Evolutionary conservation across 1,140 invertebrate genomes (phyloP).

Genomic region (Colletes latitarsis): DNA sequence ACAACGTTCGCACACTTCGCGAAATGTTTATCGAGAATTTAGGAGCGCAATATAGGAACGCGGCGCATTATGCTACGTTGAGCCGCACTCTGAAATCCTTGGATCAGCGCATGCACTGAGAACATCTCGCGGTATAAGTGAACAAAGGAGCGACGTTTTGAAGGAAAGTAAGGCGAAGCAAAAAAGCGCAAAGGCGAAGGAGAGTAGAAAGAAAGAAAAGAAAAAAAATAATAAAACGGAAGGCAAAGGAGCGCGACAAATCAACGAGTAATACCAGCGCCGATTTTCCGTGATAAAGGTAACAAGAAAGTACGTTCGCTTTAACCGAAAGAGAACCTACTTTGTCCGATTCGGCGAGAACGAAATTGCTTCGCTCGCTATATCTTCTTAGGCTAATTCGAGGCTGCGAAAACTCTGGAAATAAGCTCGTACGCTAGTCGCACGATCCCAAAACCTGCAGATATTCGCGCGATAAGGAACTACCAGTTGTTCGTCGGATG

Average conservation of each 20-base stretch:
- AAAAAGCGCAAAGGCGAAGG: constrained; percentile 1
- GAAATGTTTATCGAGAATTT: constrained; percentile 38
- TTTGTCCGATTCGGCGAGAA: not conserved
- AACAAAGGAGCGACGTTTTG: not conserved
- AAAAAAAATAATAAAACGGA: not conserved
- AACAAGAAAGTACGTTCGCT: not conserved
- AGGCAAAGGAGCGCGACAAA: not conserved
- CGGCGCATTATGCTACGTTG: not conserved
- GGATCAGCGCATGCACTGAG: constrained; percentile 8
- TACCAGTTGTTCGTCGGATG: no score
- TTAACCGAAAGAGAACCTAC: not conserved
- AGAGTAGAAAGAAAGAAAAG: no score
- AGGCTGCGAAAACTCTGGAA: not conserved
- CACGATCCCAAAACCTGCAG: no score
- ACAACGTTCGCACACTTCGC: not conserved
- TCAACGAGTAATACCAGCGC: constrained; percentile 5
- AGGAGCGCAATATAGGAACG: not conserved
- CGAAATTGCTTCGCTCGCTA: not conserved
- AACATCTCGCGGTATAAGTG: constrained; percentile 7
- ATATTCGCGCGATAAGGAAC: no score
- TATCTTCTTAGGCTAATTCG: not conserved
- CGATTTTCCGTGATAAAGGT: constrained; percentile 14
- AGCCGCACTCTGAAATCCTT: constrained; percentile 7
- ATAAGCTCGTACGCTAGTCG: no score
- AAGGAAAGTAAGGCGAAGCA: not conserved